Percentiles rank a stretch among this genome's conserved stretches.
These are phyloP conservation scores for Xenopus petersii DNA, from an alignment of 2,797 vertebrate species.

Conservation along the genomic window DNA sequence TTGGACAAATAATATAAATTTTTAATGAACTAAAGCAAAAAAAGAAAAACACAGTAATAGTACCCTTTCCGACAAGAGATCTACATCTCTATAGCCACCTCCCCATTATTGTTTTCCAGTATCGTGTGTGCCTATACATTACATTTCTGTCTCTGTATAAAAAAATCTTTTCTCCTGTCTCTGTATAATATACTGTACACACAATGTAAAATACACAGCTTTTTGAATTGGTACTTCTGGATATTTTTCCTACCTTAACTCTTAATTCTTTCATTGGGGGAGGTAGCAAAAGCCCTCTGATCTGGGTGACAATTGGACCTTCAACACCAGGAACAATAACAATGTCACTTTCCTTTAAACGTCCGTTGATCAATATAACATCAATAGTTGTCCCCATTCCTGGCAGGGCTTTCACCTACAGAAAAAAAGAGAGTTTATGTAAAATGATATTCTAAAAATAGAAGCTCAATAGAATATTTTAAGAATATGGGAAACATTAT, in stretches of 20 bases:
- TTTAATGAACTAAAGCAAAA: too few relatives aligned
- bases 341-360: constrained; percentile 86
- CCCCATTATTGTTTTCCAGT: too few relatives aligned
- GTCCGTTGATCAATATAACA: constrained; percentile 92
- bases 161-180: too few relatives aligned
- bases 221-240: background rate
- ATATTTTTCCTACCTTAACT: constrained; percentile 77
- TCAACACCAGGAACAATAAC: constrained; percentile 96
- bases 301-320: constrained; percentile 95
- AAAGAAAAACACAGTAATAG: too few relatives aligned
- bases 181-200: too few relatives aligned
- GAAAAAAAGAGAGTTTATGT: background rate
- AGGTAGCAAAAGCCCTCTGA: constrained; percentile 88
- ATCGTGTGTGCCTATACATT: too few relatives aligned
- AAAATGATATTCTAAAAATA: background rate
- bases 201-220: background rate
- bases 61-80: too few relatives aligned
- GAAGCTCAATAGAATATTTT: background rate
- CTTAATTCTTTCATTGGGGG: constrained; percentile 94
- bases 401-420: constrained; percentile 91
- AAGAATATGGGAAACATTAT: background rate
- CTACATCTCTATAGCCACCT: too few relatives aligned
- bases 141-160: too few relatives aligned
- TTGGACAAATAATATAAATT: too few relatives aligned
- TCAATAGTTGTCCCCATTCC: constrained; percentile 98